Evolutionary conservation across 2,113 vertebrate genomes (phyloP).

Genomic region (Platysternon megacephalum): DNA sequence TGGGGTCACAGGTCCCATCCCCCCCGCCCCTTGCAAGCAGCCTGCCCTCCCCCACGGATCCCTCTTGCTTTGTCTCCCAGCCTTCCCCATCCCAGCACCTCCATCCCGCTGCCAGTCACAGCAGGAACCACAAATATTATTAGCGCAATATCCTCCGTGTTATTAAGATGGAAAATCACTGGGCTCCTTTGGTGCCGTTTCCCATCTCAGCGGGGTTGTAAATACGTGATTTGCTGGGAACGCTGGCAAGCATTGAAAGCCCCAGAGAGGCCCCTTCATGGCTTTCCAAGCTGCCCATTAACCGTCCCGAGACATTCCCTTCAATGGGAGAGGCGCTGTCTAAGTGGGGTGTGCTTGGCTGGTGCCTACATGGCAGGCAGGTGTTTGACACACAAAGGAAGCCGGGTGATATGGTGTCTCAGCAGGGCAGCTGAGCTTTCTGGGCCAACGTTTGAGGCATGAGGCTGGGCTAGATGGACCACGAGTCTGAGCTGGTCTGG

Average conservation of each 20-base stretch:
- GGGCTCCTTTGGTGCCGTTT: not conserved
- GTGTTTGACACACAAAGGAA: too few species aligned
- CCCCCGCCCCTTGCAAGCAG: too few species aligned
- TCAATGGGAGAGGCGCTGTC: too few species aligned
- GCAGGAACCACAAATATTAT: fast-evolving
- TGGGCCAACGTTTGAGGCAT: not conserved
- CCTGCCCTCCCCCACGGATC: not conserved
- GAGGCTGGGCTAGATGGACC: not conserved
- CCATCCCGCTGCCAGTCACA: fast-evolving
- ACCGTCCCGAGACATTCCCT: too few species aligned
- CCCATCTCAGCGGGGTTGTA: not conserved
- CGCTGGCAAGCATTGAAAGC: too few species aligned
- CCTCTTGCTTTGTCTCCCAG: not conserved
- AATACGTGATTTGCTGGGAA: not conserved
- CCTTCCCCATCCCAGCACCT: fast-evolving
- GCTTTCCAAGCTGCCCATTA: too few species aligned
- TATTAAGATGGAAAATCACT: not conserved
- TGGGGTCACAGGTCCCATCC: too few species aligned
- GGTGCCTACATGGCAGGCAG: too few species aligned
- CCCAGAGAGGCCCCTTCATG: too few species aligned
- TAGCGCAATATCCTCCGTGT: not conserved
- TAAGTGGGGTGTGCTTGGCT: too few species aligned
- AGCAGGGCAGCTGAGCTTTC: too few species aligned
- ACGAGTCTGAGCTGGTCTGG: not conserved
- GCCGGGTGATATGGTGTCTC: too few species aligned